These are phyloP conservation scores for Polypedilum pembai DNA, from an alignment of 1,140 invertebrate genomes.

Conservation along the genomic window DNA sequence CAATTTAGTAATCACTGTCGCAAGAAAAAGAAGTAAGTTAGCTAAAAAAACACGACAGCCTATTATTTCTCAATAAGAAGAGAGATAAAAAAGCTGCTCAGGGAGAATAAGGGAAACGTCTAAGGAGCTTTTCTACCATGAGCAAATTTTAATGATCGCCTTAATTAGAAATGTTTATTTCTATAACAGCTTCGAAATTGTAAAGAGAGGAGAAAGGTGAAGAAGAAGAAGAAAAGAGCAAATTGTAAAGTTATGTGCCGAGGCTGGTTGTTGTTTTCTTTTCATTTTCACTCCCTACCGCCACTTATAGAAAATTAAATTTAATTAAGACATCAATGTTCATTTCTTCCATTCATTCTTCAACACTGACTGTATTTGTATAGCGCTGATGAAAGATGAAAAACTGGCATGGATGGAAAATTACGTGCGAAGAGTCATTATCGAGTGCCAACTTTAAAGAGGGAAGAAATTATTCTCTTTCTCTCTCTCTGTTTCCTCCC, in stretches of 20 bases:
- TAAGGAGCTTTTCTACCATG: too few species aligned
- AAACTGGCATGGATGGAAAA: not conserved
- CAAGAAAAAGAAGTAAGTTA: too few species aligned
- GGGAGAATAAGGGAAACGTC: too few species aligned
- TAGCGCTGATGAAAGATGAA: not conserved
- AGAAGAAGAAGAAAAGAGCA: not conserved
- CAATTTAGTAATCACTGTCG: too few species aligned
- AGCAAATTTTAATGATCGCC: not conserved
- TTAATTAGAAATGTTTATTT: not conserved
- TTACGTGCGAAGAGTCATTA: constrained; percentile 4
- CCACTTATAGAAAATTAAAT: constrained; percentile 23
- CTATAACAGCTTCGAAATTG: not conserved
- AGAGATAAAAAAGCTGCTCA: too few species aligned
- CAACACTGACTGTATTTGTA: not conserved
- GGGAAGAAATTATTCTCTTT: not conserved
- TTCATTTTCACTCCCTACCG: not conserved
- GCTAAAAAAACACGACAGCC: too few species aligned
- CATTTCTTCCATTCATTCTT: not conserved
- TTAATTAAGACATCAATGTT: constrained; percentile 26
- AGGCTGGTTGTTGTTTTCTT: not conserved
- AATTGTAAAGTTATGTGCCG: not conserved
- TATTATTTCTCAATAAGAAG: too few species aligned
- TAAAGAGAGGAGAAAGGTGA: not conserved
- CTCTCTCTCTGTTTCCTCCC: not conserved
- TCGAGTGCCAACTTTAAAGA: not conserved